Evolutionary conservation across 2,888 invertebrate species (phyloP), one percentile per base, ranked within the genome.

Genomic region (Adineta ricciae): DNA sequence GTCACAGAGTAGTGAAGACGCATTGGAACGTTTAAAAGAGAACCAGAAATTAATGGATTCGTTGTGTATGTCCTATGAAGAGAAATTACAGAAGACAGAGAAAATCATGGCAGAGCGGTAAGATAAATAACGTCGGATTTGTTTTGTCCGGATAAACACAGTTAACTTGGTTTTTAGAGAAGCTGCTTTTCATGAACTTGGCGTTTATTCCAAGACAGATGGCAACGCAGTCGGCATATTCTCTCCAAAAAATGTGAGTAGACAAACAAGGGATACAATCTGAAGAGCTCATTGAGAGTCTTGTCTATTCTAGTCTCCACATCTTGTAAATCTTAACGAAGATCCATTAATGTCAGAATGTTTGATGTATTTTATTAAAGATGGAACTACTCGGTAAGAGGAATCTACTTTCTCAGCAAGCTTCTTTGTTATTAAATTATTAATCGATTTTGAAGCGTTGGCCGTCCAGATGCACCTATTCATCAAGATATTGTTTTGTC

Each of bases 61-160:
- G 92, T 92, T 99, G 86, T 99, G 98, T 91, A 97, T 99, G 91
- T 98, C 98, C 0, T 99, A 99, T 98, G 99, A 99, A 89, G 97
- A 99, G 90, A 99, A 99, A 90, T 92, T 99, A 86, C 95, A 96
- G 89, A 94, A 96, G 86, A 99, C 99, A 0, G 99, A 99, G 91
- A 94, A 94, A 87, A 97, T 99, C 87, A 93, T 84, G 84, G 83
- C 78, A 27, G 86, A 86, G 24, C 38, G 78, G 78, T 78, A 78
- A 9, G 2, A 41, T 24, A n/a, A 19, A n/a, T 2, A 27, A 64
- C 27, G 7, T 64, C 14, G 2, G n/a, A 27, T 24, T 64, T 24
- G 24, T 64, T 64, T 46, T 46, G 46, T 46, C 46, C 11, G 5
- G 46, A 46, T 46, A 46, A 46, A 46, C 11, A 11, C 5, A 27